Percentiles rank a stretch among this genome's conserved stretches.
Conservation (phyloP, 2,888 invertebrate species). For the Tetramorium bicarinatum region DNA sequence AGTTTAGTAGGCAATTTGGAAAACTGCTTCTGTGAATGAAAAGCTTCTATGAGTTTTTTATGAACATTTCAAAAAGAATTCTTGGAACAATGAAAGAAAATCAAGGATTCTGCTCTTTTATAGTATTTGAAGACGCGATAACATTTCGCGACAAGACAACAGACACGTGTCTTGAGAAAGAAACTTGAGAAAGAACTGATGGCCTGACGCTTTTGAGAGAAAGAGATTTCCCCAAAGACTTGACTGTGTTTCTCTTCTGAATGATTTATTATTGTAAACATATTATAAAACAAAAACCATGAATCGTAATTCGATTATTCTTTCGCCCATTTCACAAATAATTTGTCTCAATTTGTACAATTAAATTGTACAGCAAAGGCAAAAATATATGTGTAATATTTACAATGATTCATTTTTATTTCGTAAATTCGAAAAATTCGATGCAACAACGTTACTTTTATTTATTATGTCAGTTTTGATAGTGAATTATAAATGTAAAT, state of each 20-base stretch:
- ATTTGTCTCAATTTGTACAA: background rate
- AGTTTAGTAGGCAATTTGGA: background rate
- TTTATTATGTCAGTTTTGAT: background rate
- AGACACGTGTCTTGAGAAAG: constrained; percentile 25
- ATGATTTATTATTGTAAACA: constrained; percentile 40
- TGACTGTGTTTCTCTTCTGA: background rate
- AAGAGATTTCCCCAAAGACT: constrained; percentile 54
- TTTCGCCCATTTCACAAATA: background rate
- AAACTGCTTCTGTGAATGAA: background rate
- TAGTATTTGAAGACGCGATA: background rate
- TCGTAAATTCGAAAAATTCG: background rate
- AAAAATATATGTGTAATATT: background rate
- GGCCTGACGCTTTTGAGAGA: background rate
- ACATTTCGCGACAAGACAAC: background rate
- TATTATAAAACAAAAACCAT: background rate
- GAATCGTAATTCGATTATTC: background rate
- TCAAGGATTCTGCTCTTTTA: background rate
- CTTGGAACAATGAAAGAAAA: background rate
- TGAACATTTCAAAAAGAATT: background rate
- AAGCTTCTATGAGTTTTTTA: background rate
- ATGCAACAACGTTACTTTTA: background rate
- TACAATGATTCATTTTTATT: background rate
- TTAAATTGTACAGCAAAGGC: background rate
- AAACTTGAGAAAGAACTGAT: too few relatives aligned
- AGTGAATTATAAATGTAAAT: constrained; percentile 15